Evolutionary conservation across 2,113 vertebrate species (phyloP), one percentile per base, ranked within the genome.

Genomic region (Numida meleagris): DNA sequence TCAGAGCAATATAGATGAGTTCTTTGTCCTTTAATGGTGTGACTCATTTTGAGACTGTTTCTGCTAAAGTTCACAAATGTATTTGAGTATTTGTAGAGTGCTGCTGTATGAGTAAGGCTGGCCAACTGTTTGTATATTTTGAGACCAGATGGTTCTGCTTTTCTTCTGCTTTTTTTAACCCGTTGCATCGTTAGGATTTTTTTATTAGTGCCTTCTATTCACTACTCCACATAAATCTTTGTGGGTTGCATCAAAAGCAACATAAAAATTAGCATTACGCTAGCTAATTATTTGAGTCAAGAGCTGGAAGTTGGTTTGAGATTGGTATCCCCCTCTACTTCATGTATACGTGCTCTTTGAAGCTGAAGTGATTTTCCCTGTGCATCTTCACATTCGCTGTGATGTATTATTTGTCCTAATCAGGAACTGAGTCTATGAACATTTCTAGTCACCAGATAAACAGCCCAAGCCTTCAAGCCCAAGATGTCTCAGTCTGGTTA

Each of bases 11-110:
- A 53, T 36, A 75, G 23, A 16, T 2, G 43, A 72, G 53, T 50
- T 89, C 58, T 57, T 84, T 86, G 66, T 87, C 70, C 20, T 68
- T 86, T 87, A 90, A 84, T 75, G n/a, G 51, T 65, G 53, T 94
- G 86, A 90, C 48, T 96, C 70, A 90, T 93, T 89, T 92, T 79
- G 51, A 84, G 70, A 48, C 48, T 75, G 80, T 90, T 95, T 95
- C 88, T 90, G 51, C 66, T 93, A 33, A 85, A 84, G 73, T 94
- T 95, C 83, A 84, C 61, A 68, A 84, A 78, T 45, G 58, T 82
- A 48, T 84, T 76, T 90, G 48, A 82, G 24, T 90, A 68, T 93
- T 92, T 90, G 77, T 82, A 73, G 81, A 84, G 59, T 50, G 53
- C 58, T 90, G 70, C 40, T 2, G 1, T 57, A 62, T 86, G 90